These are phyloP conservation scores for Drosophila stalkeri DNA, from an alignment of 2,888 invertebrate genomes.

Conservation along the genomic window DNA sequence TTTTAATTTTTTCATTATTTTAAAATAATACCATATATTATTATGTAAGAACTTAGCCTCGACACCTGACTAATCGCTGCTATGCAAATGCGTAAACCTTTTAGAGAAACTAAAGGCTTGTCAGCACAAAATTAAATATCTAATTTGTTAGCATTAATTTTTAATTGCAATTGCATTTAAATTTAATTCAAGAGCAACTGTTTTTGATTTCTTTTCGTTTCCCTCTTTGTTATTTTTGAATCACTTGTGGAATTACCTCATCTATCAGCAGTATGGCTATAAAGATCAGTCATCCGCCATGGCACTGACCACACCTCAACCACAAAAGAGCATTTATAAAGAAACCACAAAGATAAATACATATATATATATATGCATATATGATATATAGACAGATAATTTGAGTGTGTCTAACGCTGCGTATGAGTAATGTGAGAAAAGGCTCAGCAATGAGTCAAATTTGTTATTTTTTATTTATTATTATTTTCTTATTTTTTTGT, in stretches of 20 bases:
- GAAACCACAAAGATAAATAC: conserved; percentile 54
- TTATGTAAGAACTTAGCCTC: neutral
- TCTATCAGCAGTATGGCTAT: conserved; percentile 12
- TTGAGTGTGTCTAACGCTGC: conserved; percentile 42
- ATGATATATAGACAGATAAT: neutral
- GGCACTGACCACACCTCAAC: conserved; percentile 54
- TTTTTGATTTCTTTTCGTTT: neutral
- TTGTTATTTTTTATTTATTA: conserved; percentile 5
- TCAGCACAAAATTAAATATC: no score
- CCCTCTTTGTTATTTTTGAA: neutral
- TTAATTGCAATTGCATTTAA: neutral
- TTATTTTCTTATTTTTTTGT: conserved; percentile 13
- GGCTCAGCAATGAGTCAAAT: conserved; percentile 46
- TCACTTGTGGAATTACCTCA: conserved; percentile 35
- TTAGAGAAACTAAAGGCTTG: neutral
- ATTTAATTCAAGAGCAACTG: conserved; percentile 1
- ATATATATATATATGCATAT: conserved; percentile 1
- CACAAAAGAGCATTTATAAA: conserved; percentile 47
- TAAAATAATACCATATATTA: no score
- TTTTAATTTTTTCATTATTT: no score
- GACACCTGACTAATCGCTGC: no score
- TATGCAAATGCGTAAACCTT: neutral
- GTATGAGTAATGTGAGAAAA: conserved; percentile 68
- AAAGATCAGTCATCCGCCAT: conserved; percentile 34
- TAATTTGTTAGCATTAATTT: neutral